Percentiles rank a stretch among this genome's conserved stretches.
These are phyloP conservation scores for Margarornis squamiger DNA, from an alignment of 2,797 vertebrate species.

Conservation along the genomic window DNA sequence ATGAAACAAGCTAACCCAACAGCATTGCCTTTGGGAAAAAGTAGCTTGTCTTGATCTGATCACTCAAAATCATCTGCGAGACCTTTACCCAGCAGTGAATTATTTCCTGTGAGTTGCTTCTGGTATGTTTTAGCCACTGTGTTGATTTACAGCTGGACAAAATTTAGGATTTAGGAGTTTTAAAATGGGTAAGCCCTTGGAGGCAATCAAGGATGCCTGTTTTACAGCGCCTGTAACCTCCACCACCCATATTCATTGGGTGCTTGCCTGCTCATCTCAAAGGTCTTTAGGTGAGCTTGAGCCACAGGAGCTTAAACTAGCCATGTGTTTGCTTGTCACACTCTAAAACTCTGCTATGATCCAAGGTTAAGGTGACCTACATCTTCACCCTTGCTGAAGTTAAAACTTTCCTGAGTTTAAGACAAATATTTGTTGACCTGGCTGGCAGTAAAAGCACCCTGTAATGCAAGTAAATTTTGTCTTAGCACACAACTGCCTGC, in stretches of 20 bases:
- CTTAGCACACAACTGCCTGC: background rate
- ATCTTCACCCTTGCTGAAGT: background rate
- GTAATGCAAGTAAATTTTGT: background rate
- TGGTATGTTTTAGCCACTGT: background rate
- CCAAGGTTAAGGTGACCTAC: background rate
- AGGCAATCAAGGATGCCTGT: background rate
- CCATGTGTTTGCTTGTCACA: background rate
- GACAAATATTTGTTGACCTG: background rate
- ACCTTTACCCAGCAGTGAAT: background rate
- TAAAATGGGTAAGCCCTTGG: background rate
- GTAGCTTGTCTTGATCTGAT: background rate
- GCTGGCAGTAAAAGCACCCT: background rate
- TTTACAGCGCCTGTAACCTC: background rate
- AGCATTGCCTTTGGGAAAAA: background rate
- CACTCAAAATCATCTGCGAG: background rate
- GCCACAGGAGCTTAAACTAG: background rate
- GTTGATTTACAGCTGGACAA: background rate
- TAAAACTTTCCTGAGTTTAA: background rate
- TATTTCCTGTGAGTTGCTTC: background rate
- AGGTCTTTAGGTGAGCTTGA: background rate
- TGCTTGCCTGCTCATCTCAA: background rate
- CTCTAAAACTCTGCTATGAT: background rate
- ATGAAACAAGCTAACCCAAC: background rate
- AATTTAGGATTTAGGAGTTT: background rate
- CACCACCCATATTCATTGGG: rapidly evolving